Evolutionary conservation across 2,888 invertebrate species (phyloP).

Genomic region (Ptychoptera contaminata): DNA sequence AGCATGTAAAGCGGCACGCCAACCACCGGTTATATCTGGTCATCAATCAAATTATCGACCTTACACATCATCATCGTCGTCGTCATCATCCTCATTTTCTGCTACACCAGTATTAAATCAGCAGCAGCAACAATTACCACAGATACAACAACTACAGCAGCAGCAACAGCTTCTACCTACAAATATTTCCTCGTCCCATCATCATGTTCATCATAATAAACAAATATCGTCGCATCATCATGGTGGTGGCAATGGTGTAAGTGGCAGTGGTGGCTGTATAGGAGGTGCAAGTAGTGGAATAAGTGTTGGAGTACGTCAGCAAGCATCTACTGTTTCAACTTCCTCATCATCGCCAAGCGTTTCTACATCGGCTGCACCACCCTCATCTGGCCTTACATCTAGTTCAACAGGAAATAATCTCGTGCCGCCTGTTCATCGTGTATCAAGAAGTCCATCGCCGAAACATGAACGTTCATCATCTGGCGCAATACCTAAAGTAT

Average conservation of each 20-base stretch:
- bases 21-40: slow-evolving; percentile 26
- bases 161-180: not conserved
- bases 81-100: not conserved
- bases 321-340: slow-evolving; percentile 10
- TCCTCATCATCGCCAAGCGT: slow-evolving; percentile 7
- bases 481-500: slow-evolving; percentile 26
- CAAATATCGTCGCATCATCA: slow-evolving; percentile 1
- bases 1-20: slow-evolving; percentile 54
- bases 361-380: not conserved
- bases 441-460: slow-evolving; percentile 38
- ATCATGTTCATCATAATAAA: slow-evolving; percentile 2
- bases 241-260: slow-evolving; percentile 4
- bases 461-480: slow-evolving; percentile 27
- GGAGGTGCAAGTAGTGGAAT: slow-evolving; percentile 13
- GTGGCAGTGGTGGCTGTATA: slow-evolving; percentile 8
- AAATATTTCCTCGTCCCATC: not conserved
- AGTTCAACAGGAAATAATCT: slow-evolving; percentile 10
- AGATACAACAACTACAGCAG: not conserved
- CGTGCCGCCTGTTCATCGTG: slow-evolving; percentile 18
- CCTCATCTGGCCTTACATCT: not conserved
- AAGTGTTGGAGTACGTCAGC: slow-evolving; percentile 14
- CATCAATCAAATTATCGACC: slow-evolving; percentile 19
- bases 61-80: slow-evolving; percentile 15
- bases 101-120: not conserved
- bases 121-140: not conserved